Evolutionary conservation across 2,888 invertebrate species (phyloP).

Genomic region (Drosophila pullipes): DNA sequence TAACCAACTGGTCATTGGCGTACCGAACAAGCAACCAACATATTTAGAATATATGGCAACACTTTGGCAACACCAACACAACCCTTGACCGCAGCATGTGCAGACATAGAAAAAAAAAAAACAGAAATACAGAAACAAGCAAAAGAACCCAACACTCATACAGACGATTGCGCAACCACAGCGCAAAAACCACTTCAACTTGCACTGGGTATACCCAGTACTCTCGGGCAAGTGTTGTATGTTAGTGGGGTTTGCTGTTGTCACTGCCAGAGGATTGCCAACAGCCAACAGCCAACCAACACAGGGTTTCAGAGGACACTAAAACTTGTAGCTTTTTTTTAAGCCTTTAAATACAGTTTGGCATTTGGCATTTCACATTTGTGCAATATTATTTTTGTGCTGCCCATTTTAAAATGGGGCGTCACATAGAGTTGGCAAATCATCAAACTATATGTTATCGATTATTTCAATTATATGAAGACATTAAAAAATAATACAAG

Average conservation of each 20-base stretch:
- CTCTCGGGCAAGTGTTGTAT: constrained; percentile 44
- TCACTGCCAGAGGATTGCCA: constrained; percentile 70
- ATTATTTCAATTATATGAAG: background rate
- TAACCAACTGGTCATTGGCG: constrained; percentile 48
- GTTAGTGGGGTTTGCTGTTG: constrained; percentile 59
- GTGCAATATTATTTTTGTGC: constrained; percentile 4
- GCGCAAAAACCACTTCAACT: constrained; percentile 78
- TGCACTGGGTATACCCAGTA: constrained; percentile 46
- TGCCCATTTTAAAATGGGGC: background rate
- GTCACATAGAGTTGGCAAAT: background rate
- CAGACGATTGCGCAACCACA: constrained; percentile 79
- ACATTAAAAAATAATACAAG: background rate
- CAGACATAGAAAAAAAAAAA: constrained; percentile 49
- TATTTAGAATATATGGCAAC: constrained; percentile 82
- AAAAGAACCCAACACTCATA: constrained; percentile 38
- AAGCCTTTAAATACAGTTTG: constrained; percentile 58
- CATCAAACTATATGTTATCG: background rate
- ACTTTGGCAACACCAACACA: constrained; percentile 79
- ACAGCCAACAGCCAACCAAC: constrained; percentile 39
- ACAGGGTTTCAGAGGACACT: constrained; percentile 11
- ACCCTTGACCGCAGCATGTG: constrained; percentile 74
- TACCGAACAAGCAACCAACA: constrained; percentile 64
- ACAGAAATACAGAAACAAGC: constrained; percentile 6
- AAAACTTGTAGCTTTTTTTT: constrained; percentile 62
- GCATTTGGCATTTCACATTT: constrained; percentile 58